Conservation (phyloP, 2,888 invertebrate genomes). For the Campoplex capitator region DNA sequence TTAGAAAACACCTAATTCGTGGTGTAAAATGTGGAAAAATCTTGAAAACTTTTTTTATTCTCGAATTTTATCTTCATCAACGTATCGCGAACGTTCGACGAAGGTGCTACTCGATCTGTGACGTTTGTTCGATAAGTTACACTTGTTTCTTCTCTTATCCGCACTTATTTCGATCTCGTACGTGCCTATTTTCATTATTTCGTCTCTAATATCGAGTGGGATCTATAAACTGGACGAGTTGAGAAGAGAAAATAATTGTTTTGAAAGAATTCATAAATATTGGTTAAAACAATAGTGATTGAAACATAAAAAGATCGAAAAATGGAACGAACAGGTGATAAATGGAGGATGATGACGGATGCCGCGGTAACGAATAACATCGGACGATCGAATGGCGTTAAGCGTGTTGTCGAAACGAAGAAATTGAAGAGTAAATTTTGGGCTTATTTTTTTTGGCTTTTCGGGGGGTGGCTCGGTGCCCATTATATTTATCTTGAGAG, state of each 20-base stretch:
- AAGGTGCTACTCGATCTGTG: conserved; percentile 3
- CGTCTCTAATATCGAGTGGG: not conserved
- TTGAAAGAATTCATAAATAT: conserved; percentile 2
- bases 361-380: conserved; percentile 43
- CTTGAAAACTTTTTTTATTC: not conserved
- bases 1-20: not conserved
- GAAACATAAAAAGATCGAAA: conserved; percentile 5
- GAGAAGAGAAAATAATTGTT: not conserved
- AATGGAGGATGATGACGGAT: conserved; percentile 14
- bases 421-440: conserved; percentile 85
- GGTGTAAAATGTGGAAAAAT: not conserved
- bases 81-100: not conserved
- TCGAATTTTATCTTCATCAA: not conserved
- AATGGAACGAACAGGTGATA: conserved; percentile 38
- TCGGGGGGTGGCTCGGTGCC: conserved; percentile 94
- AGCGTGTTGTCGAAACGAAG: conserved; percentile 24
- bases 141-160: conserved; percentile 30
- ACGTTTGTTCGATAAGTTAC: conserved; percentile 38
- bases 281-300: not conserved
- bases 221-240: no score
- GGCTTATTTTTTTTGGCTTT: conserved; percentile 94
- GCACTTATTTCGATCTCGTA: conserved; percentile 23
- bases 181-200: not conserved
- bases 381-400: conserved; percentile 43
- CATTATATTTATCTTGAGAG: conserved; percentile 96